Base-by-base conservation (phyloP, 2,113 vertebrate genomes). In the Nothoprocta perdicaria region DNA sequence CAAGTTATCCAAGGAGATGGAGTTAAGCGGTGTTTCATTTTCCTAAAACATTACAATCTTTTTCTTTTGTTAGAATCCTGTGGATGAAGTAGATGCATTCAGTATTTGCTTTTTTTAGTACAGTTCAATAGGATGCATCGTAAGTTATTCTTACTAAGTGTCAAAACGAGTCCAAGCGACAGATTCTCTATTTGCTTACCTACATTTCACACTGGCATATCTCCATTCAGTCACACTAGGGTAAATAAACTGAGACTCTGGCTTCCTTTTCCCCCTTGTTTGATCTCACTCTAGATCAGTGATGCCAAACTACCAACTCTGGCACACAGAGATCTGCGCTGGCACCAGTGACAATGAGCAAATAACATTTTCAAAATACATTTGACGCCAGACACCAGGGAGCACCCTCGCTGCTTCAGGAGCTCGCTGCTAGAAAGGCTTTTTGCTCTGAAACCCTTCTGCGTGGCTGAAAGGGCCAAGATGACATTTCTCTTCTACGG, bases 221-320 rank as follows among this genome's bases (percentile, higher is more conserved):
- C 89, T 96, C 92, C 92, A 96, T 79, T 80, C 92, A 78, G 57
- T 93, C 76, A 86, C 82, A 89, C 68, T 87, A 67, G 75, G 76
- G 87, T 95, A 95, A 96, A 95, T 95, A 96, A 90, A 96, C 95
- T 89, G 79, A 95, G 89, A 58, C 46, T 94, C 89, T 96, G 95
- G 92, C 95, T 89, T 45, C 0, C 0, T 27, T 81, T 84, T 92
- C 80, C 66, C 81, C 69, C 96, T 86, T 93, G 94, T 96, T 96
- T 96, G 94, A 94, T 94, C 95, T 93, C 91, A 61, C 89, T 96
- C 84, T 72, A 89, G 76, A 86, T 95, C 89, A 91, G 69, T 9
- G 92, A 80, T 96, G 95, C 95, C 95, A 96, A 96, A 86, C 88
- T 80, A 96, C 93, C 83, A 95, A 85, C 92, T 83, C 88, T 96